Percentiles rank a stretch among this genome's conserved stretches.
phyloP scores from a whole-genome alignment of 2,797 vertebrate species.

The Cryptoprocta ferox region DNA sequence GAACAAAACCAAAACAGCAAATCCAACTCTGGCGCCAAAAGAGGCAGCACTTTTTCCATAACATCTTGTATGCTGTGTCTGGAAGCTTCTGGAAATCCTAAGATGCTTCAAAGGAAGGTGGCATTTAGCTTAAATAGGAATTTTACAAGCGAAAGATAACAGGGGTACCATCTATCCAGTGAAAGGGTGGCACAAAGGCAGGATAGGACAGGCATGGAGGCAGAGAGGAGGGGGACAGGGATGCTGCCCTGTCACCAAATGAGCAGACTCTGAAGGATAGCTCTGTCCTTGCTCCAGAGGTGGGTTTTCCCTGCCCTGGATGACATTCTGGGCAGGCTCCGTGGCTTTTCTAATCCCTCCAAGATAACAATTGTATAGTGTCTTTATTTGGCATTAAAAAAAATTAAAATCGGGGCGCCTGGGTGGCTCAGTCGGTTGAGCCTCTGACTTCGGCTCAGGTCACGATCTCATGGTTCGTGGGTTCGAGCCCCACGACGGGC shows the following conservation, averaged over 20 bases:
- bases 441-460: no score
- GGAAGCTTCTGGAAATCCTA: background rate
- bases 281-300: background rate
- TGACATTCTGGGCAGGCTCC: background rate
- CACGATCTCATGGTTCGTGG: no score
- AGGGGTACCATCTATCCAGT: background rate
- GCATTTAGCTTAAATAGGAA: background rate
- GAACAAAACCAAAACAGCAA: background rate
- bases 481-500: no score
- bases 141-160: background rate
- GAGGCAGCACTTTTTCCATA: background rate
- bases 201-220: no score
- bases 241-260: background rate
- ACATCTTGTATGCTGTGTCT: background rate
- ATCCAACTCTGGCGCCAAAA: background rate
- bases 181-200: background rate
- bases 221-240: no score
- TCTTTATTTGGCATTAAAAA: constrained; percentile 32
- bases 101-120: constrained; percentile 21
- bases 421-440: no score
- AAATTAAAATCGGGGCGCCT: background rate
- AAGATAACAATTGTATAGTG: constrained; percentile 52
- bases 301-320: background rate
- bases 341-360: constrained; percentile 15
- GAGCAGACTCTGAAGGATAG: background rate